Evolutionary conservation across 2,797 vertebrate genomes (phyloP).

Genomic region (Acipenser transmontanus): DNA sequence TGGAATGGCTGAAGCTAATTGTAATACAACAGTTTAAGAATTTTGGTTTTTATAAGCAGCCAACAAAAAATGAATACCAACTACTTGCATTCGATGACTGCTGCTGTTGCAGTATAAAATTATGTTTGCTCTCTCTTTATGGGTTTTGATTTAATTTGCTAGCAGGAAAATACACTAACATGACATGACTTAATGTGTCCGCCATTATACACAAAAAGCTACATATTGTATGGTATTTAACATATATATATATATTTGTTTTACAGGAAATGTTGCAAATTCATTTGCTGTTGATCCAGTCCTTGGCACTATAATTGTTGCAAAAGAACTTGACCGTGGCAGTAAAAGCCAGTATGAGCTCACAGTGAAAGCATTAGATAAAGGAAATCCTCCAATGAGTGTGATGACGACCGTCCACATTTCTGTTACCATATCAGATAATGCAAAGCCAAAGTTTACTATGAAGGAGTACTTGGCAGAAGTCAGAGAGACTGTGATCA

Average conservation of each 20-base stretch:
- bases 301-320: conserved; percentile 78
- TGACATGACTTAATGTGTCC: too few relatives aligned
- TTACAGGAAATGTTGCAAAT: conserved; percentile 80
- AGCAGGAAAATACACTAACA: conserved; percentile 1
- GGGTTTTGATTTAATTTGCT: conserved; percentile 18
- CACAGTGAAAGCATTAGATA: conserved; percentile 79
- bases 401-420: conserved; percentile 75
- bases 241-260: conserved; percentile 3
- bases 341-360: conserved; percentile 77
- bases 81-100: conserved; percentile 23
- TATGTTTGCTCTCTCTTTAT: conserved; percentile 12
- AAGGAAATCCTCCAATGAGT: conserved; percentile 77
- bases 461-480: conserved; percentile 81
- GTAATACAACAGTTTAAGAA: conserved; percentile 51
- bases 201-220: not conserved
- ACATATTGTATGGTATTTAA: conserved; percentile 11
- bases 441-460: conserved; percentile 82
- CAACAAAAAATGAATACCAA: conserved; percentile 27
- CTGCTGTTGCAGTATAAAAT: conserved; percentile 22
- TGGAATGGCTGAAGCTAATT: conserved; percentile 57
- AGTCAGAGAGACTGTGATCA: conserved; percentile 73
- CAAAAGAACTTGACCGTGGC: conserved; percentile 76
- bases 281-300: conserved; percentile 78
- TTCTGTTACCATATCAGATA: conserved; percentile 76
- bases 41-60: conserved; percentile 33